A percentile compares a stretch with the other conserved stretches of the same genome.
Conservation (phyloP, 2,797 vertebrate species). For the Peromyscus eremicus region DNA sequence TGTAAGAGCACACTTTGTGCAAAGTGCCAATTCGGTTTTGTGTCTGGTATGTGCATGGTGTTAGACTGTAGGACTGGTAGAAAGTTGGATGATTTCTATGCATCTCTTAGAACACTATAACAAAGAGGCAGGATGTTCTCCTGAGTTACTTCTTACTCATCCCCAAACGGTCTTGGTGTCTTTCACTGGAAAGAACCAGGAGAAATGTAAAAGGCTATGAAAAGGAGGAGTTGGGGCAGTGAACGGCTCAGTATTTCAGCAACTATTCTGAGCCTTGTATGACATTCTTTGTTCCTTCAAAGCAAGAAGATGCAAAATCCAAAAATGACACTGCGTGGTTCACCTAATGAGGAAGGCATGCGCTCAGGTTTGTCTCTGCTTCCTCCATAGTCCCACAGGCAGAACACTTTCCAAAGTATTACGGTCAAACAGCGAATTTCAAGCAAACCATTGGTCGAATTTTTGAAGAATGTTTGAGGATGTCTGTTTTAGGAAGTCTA, state of each 20-base stretch:
- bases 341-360: background rate
- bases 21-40: background rate
- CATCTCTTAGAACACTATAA: background rate
- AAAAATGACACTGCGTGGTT: background rate
- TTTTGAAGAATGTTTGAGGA: conserved; percentile 3
- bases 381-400: background rate
- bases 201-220: background rate
- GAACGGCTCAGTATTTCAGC: background rate
- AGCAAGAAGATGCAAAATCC: background rate
- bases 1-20: background rate
- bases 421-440: background rate
- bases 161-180: background rate
- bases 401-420: background rate
- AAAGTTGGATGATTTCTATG: background rate
- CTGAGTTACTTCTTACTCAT: background rate
- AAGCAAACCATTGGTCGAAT: background rate
- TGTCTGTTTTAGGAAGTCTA: background rate
- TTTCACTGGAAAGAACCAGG: background rate
- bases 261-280: background rate
- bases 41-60: background rate
- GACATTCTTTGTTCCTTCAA: background rate
- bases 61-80: background rate
- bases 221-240: background rate
- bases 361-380: background rate
- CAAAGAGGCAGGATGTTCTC: background rate